Evolutionary conservation across 2,888 invertebrate genomes (phyloP).

Genomic region (Sarcophaga variegata): DNA sequence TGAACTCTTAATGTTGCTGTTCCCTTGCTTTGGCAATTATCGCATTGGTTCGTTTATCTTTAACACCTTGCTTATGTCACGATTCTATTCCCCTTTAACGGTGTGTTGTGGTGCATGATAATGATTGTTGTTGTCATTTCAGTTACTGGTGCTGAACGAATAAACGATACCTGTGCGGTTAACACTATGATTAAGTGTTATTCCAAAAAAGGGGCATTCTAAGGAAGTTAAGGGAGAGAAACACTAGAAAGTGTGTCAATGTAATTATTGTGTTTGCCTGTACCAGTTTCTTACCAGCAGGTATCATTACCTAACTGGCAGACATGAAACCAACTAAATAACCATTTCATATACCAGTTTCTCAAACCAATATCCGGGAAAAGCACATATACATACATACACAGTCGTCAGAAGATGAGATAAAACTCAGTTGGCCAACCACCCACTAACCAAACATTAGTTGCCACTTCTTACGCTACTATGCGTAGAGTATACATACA

Average conservation of each 20-base stretch:
- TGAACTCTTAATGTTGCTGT: too few species aligned
- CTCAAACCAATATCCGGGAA: neutral
- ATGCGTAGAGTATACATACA: neutral
- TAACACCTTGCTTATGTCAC: conserved; percentile 24
- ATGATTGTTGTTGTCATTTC: conserved; percentile 24
- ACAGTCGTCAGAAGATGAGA: neutral
- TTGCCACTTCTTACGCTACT: conserved; percentile 10
- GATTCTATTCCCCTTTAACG: conserved; percentile 35
- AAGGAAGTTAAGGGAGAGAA: neutral
- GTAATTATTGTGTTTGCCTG: conserved; percentile 1
- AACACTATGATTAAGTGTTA: conserved; percentile 37
- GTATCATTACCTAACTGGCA: conserved; percentile 9
- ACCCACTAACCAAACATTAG: conserved; percentile 1
- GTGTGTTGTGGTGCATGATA: conserved; percentile 45
- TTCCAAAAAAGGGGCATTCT: neutral
- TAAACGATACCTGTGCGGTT: neutral
- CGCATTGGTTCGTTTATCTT: neutral
- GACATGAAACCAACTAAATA: neutral
- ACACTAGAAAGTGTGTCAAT: neutral
- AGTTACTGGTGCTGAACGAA: conserved; percentile 7
- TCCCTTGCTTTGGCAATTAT: neutral
- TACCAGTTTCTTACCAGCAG: conserved; percentile 1
- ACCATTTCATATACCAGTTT: conserved; percentile 9
- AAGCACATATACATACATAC: neutral
- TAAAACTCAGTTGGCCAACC: neutral